Percentiles rank a stretch among this genome's conserved stretches.
phyloP scores from a whole-genome alignment of 2,113 vertebrate genomes.

The Pangasianodon gigas region DNA sequence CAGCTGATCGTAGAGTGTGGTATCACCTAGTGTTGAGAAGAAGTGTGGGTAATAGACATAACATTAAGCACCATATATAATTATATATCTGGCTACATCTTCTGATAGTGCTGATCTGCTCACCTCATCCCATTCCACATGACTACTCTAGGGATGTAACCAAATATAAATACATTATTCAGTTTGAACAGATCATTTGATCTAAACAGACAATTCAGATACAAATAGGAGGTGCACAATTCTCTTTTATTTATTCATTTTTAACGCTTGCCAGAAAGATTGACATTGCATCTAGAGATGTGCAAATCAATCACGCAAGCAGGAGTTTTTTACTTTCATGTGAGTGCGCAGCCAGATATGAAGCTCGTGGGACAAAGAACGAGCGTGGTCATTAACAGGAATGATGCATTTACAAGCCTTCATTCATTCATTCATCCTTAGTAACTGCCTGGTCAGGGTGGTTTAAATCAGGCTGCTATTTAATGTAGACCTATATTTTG shows the following conservation, averaged over 20 bases:
- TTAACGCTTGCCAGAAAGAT: not conserved
- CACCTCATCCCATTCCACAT: not conserved
- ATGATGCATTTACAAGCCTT: not conserved
- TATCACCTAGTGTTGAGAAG: conserved; percentile 58
- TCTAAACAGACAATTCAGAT: not conserved
- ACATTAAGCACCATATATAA: not conserved
- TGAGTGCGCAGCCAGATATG: not conserved
- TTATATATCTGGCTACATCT: not conserved
- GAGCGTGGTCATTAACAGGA: not conserved
- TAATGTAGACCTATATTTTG: not conserved
- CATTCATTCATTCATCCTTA: not conserved
- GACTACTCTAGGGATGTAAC: too few species aligned
- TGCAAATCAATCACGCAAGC: not conserved
- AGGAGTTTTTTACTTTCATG: not conserved
- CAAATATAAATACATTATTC: not conserved
- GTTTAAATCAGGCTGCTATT: not conserved
- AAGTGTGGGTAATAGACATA: not conserved
- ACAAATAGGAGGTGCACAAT: not conserved
- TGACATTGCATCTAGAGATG: not conserved
- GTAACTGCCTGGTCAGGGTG: not conserved
- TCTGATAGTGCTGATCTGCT: not conserved
- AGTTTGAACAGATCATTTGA: not conserved
- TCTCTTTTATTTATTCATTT: not conserved
- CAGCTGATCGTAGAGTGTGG: conserved; percentile 70
- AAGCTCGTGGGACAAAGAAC: not conserved